These are phyloP conservation scores for Hedychridium roseum DNA, from an alignment of 2,888 invertebrate genomes.

Conservation along the genomic window DNA sequence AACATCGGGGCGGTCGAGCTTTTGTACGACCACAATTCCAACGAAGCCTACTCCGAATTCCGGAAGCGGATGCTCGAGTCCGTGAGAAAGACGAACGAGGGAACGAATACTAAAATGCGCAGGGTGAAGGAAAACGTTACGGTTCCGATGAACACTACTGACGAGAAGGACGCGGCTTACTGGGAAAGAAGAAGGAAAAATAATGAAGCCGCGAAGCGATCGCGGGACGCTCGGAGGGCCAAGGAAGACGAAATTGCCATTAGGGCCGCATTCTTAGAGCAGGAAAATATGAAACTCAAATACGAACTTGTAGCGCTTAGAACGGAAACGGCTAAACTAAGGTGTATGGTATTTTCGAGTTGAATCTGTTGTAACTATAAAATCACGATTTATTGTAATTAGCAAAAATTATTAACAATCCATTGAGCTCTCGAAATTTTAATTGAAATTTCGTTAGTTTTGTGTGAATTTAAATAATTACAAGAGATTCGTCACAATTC, in stretches of 20 bases:
- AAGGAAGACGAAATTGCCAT: conserved; percentile 94
- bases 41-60: conserved; percentile 77
- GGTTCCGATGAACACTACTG: conserved; percentile 39
- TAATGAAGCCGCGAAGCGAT: conserved; percentile 94
- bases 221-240: conserved; percentile 86
- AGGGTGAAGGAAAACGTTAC: conserved; percentile 41
- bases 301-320: conserved; percentile 74
- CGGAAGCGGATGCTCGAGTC: conserved; percentile 74
- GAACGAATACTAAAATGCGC: conserved; percentile 79
- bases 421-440: no score
- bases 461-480: no score
- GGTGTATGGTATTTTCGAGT: conserved; percentile 64
- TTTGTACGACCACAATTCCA: conserved; percentile 68
- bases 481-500: no score
- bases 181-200: conserved; percentile 89
- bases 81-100: conserved; percentile 72
- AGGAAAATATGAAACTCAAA: conserved; percentile 82
- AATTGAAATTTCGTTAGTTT: no score
- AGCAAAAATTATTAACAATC: no score
- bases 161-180: conserved; percentile 80
- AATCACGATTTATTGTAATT: no score
- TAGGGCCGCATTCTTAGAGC: conserved; percentile 85
- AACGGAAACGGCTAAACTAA: conserved; percentile 70
- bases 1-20: conserved; percentile 66
- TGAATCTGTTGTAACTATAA: no score